Base-by-base conservation (phyloP, 2,797 vertebrate species). In the Sebastes melanostomus region DNA sequence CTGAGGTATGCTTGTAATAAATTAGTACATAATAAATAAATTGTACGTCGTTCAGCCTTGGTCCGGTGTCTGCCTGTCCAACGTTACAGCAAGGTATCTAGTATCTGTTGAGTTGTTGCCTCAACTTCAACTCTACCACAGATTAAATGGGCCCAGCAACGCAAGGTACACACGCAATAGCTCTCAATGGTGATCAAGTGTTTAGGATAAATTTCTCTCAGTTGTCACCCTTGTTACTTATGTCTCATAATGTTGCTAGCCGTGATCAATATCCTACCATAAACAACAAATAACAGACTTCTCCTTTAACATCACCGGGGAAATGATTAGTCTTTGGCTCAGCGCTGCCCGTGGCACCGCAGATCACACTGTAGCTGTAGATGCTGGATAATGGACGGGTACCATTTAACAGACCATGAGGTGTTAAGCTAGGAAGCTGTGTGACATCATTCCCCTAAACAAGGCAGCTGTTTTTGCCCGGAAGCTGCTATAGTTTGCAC, bases 211-310 rank as follows among this genome's bases (percentile, higher is more conserved):
- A 42, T 71, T 81, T 63, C 5, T 77, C 42, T 66, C 13, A 38
- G 42, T 32, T 42, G 27, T 63, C 46, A 60, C 60, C 63, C 2
- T 46, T 9, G 16, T 58, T 67, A 62, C 70, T 62, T 32, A 22
- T 59, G 56, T 32, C 56, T 69, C 30, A 30, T 65, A 58, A 78
- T 24, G 59, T 30, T 16, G 46, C 61, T 59, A 72, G 65, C 46
- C 27, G 24, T 78, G 77, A 78, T 80, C 32, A 60, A 63, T 56
- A 13, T 14, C 18, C 7, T 8, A 38, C 66, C 32, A 63, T 24
- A n/a, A 73, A 73, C 71, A 63, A 65, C 56, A 77, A 81, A 61
- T 14, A 55, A 55, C 18, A 60, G 60, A 20, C 8, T 30, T 69
- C 24, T 69, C n/a, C 20, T 24, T 68, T 54, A 65, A 63, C 30